Base-by-base conservation (phyloP, 53 echinoderm and acorn worm species). In the Pentamera pediparva region DNA sequence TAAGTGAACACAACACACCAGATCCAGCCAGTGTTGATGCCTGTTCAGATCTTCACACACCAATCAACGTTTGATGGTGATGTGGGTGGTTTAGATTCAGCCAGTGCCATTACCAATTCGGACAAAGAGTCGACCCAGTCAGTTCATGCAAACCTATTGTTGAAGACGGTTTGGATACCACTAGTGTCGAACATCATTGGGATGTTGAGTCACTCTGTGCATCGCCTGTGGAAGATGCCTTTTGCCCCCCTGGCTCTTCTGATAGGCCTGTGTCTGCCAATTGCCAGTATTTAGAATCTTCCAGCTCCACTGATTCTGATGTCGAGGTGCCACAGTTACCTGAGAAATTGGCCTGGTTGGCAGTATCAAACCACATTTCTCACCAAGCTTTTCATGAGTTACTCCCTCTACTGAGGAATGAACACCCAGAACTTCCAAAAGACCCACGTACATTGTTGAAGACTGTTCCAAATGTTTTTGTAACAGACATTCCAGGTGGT, bases 361-460 rank as follows among this genome's bases (percentile, higher is more conserved):
- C 71, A 19, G 33, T 54, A 12, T 43, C 35, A 17, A 40, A 65
- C 62, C 74, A 64, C 19, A 75, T 75, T 64, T 73, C 79, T 37
- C 31, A 74, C 30, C 63, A 36, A 12, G 73, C 79, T 63, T 75
- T 85, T 62, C 35, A 65, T 64, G 67, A 62, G 56, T 37, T 85
- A 56, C 77, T 74, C 41, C 28, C 73, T 32, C 50, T 85, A 28
- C 85, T 80, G 6, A 57, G 59, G 63, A 62, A 74, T 60, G 40
- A 64, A 38, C 64, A 74, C 49, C 72, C 78, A 38, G 39, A 69
- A 32, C 59, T 83, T 34, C 84, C 84, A 25, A 69, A 69, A 38
- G 84, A 78, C 57, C 84, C 84, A 31, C 59, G 84, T 10, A 83
- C 84, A 35, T 47, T 83, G 43, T 48, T 83, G 51, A 69, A 65